Evolutionary conservation across 2,888 invertebrate species (phyloP).

Genomic region (Ryuthela nishihirai): DNA sequence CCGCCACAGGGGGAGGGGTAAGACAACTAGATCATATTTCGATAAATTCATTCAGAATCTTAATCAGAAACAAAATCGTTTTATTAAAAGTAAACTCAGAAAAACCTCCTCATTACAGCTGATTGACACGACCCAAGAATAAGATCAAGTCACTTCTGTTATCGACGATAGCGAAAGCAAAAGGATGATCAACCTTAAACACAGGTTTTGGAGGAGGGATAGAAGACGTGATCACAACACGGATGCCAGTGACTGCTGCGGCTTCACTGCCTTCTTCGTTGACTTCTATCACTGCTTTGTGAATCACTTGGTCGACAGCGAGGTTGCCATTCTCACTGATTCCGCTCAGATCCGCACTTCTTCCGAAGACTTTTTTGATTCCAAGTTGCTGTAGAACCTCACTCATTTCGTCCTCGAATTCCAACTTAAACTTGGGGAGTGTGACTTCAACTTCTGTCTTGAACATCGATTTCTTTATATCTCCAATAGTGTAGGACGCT

Average conservation of each 20-base stretch:
- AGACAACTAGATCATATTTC: too few relatives aligned
- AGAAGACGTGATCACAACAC: too few relatives aligned
- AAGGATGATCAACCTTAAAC: too few relatives aligned
- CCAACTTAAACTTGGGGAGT: conserved; percentile 38
- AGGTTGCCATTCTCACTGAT: conserved; percentile 24
- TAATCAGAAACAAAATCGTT: too few relatives aligned
- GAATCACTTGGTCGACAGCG: conserved; percentile 34
- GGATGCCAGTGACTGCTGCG: conserved; percentile 33
- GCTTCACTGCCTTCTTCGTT: conserved; percentile 41
- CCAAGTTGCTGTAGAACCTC: conserved; percentile 20
- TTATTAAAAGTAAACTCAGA: too few relatives aligned
- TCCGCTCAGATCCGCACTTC: conserved; percentile 34
- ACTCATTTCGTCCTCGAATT: conserved; percentile 12
- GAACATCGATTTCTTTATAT: conserved; percentile 2
- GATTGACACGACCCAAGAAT: too few relatives aligned
- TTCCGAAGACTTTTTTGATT: conserved; percentile 16
- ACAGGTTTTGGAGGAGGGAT: too few relatives aligned
- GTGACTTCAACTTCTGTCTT: conserved; percentile 19
- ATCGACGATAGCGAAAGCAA: too few relatives aligned
- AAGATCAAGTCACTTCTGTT: too few relatives aligned
- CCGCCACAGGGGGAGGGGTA: too few relatives aligned
- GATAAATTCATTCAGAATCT: too few relatives aligned
- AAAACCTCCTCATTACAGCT: too few relatives aligned
- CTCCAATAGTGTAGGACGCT: neutral
- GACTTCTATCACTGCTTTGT: conserved; percentile 41